Conservation (phyloP, 2,113 vertebrate species). For the Tylochromis polylepis region DNA sequence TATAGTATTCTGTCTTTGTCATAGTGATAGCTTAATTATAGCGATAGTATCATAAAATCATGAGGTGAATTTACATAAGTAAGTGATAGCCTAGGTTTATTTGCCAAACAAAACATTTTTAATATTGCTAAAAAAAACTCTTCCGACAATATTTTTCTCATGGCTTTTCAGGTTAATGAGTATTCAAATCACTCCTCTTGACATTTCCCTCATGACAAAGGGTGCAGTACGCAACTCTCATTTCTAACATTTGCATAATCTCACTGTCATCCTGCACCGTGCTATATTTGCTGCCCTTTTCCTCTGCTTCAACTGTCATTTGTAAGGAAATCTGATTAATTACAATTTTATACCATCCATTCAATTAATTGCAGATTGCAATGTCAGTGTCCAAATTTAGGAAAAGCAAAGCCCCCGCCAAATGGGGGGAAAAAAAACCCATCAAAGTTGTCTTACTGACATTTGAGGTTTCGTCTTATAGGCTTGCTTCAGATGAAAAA, state of each 20-base stretch:
- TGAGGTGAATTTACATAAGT: not conserved
- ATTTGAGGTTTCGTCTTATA: not conserved
- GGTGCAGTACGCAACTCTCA: conserved; percentile 23
- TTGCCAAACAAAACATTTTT: not conserved
- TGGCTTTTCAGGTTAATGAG: conserved; percentile 26
- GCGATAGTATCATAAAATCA: not conserved
- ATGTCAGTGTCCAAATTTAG: not conserved
- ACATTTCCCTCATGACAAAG: conserved; percentile 54
- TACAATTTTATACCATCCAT: conserved; percentile 11
- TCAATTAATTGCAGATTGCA: not conserved
- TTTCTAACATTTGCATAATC: conserved; percentile 62
- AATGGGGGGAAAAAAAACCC: not conserved
- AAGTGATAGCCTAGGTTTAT: not conserved
- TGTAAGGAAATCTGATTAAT: conserved; percentile 17
- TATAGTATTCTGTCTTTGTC: not conserved
- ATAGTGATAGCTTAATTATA: not conserved
- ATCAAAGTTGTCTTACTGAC: not conserved
- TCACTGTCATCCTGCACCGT: conserved; percentile 19
- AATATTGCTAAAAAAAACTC: not conserved
- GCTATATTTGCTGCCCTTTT: conserved; percentile 3
- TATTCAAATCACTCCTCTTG: conserved; percentile 50
- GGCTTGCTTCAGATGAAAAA: not conserved
- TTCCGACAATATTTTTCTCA: not conserved
- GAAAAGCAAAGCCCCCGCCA: not conserved
- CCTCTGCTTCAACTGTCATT: conserved; percentile 26